Percentiles rank a stretch among this genome's conserved stretches.
phyloP scores from a whole-genome alignment of 1,140 invertebrate species.

The Aphidius ervi region DNA sequence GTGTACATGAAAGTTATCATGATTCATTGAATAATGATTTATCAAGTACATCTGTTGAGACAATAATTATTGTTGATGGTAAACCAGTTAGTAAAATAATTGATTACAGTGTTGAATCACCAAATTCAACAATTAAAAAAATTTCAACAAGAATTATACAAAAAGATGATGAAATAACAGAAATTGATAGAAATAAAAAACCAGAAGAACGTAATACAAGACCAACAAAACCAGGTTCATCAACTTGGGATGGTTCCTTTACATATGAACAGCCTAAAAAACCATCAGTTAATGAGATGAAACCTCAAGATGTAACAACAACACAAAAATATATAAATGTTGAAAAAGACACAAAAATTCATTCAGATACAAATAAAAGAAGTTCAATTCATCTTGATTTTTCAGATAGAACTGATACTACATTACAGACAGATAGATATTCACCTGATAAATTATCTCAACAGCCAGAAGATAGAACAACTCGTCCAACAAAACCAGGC shows the following conservation, averaged over 20 bases:
- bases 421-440: constrained; percentile 6
- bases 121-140: not conserved
- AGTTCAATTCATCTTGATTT: too few species aligned
- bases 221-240: constrained; percentile 22
- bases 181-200: not conserved
- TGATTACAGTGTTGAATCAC: constrained; percentile 11
- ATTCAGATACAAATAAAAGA: too few species aligned
- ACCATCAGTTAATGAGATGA: not conserved
- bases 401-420: too few species aligned
- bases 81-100: constrained; percentile 27
- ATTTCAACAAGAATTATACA: not conserved
- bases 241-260: constrained; percentile 27
- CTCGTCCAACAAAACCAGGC: constrained; percentile 20
- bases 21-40: constrained; percentile 32
- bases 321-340: too few species aligned
- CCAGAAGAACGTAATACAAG: not conserved
- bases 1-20: constrained; percentile 29
- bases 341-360: too few species aligned
- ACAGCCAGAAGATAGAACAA: too few species aligned
- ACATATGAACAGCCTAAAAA: constrained; percentile 19
- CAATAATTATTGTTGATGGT: constrained; percentile 36
- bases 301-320: not conserved
- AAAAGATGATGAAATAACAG: not conserved
- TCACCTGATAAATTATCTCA: too few species aligned
- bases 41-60: constrained; percentile 37